Evolutionary conservation across 2,888 invertebrate genomes (phyloP).

Genomic region (Synanthedon vespiformis): DNA sequence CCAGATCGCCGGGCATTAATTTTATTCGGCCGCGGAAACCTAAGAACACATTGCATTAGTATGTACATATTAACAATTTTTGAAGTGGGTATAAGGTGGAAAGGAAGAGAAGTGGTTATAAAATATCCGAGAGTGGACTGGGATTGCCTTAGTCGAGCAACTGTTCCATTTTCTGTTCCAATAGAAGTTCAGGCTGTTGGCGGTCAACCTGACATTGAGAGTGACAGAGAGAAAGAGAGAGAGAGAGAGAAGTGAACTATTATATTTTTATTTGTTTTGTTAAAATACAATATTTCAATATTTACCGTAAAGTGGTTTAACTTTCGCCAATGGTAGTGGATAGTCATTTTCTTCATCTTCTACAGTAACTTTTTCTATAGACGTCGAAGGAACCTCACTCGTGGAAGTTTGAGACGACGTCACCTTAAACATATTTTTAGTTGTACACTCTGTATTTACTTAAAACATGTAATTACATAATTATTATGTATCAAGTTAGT

Average conservation of each 20-base stretch:
- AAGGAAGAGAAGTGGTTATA: too few species aligned
- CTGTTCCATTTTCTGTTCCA: too few species aligned
- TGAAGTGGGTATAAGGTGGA: too few species aligned
- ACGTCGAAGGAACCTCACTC: slow-evolving; percentile 35
- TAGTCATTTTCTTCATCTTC: slow-evolving; percentile 18
- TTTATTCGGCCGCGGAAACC: slow-evolving; percentile 32
- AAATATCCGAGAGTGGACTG: too few species aligned
- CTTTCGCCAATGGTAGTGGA: slow-evolving; percentile 35
- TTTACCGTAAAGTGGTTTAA: slow-evolving; percentile 15
- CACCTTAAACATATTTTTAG: slow-evolving; percentile 20
- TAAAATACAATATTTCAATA: too few species aligned
- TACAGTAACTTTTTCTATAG: slow-evolving; percentile 19
- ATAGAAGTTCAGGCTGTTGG: too few species aligned
- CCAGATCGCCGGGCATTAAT: slow-evolving; percentile 47
- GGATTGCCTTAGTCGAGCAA: too few species aligned
- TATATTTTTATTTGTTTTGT: too few species aligned
- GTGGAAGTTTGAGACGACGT: slow-evolving; percentile 52
- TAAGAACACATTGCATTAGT: slow-evolving; percentile 12
- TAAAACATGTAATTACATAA: not conserved
- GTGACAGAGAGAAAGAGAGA: too few species aligned
- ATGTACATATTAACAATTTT: not conserved
- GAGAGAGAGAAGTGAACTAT: too few species aligned
- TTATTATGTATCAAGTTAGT: not conserved
- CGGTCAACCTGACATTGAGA: too few species aligned
- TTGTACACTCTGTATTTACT: not conserved